Percentiles rank a stretch among this genome's conserved stretches.
phyloP scores from a whole-genome alignment of 2,797 vertebrate species.

The Agapornis canus region DNA sequence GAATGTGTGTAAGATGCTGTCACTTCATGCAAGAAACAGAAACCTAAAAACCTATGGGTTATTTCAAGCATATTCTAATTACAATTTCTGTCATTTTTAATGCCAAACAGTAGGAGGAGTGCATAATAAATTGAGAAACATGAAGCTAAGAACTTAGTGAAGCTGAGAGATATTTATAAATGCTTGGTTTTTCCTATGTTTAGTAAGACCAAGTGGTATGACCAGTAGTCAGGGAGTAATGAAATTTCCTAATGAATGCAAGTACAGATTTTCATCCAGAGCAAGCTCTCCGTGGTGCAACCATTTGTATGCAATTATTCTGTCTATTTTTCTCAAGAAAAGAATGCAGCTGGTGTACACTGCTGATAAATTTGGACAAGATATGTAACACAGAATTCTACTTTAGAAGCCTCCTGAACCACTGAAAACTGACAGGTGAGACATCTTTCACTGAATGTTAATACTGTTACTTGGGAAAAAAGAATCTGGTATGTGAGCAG shows the following conservation, averaged over 20 bases:
- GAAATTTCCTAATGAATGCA: neutral
- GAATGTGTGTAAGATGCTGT: neutral
- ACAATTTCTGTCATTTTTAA: neutral
- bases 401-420: neutral
- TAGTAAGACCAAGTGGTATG: neutral
- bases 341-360: neutral
- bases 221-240: neutral
- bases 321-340: neutral
- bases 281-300: neutral
- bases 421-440: neutral
- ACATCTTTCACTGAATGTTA: neutral
- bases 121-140: neutral
- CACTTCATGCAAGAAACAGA: neutral
- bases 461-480: neutral
- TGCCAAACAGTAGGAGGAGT: neutral
- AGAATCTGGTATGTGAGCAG: neutral
- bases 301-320: neutral
- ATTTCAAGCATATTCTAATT: neutral
- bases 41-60: neutral
- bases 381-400: neutral
- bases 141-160: neutral
- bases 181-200: neutral
- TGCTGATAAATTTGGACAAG: neutral
- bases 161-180: neutral
- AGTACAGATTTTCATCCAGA: neutral